phyloP scores from a whole-genome alignment of 2,113 vertebrate species.

The Porphyrio hochstetteri region DNA sequence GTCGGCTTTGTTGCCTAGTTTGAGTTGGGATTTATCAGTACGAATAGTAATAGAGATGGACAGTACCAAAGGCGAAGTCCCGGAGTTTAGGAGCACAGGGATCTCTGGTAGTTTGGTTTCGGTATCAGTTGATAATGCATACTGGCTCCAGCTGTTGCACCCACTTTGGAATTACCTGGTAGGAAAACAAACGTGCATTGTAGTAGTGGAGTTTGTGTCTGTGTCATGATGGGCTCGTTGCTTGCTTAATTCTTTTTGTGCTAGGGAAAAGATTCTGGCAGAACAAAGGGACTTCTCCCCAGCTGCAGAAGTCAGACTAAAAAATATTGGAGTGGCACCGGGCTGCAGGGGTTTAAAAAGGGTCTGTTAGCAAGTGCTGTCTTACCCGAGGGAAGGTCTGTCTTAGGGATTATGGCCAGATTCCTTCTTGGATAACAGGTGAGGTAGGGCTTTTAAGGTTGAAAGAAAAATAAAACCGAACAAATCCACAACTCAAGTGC shows the following conservation, averaged over 20 bases:
- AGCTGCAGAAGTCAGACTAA: not conserved
- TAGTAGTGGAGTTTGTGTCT: not conserved
- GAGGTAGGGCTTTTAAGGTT: not conserved
- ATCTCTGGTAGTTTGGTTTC: not conserved
- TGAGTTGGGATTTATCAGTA: not conserved
- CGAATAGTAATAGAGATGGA: fast-evolving
- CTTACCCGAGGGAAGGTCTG: fast-evolving
- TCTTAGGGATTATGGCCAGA: not conserved
- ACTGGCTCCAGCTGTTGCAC: not conserved
- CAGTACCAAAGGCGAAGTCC: not conserved
- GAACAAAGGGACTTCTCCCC: not conserved
- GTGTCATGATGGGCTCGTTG: fast-evolving
- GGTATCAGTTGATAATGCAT: not conserved
- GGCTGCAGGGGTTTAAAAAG: not conserved
- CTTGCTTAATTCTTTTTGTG: not conserved
- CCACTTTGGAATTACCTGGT: not conserved
- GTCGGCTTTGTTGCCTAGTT: not conserved
- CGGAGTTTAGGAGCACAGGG: not conserved
- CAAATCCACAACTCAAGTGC: not conserved
- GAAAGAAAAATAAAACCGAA: not conserved
- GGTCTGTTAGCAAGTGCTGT: not conserved
- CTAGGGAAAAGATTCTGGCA: not conserved
- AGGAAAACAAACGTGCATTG: not conserved
- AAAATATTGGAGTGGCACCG: not conserved
- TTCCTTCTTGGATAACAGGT: not conserved